phyloP scores from a whole-genome alignment of 30 jellyfish, hydroid and myxozoan genomes.

The Aurelia coerulea region DNA sequence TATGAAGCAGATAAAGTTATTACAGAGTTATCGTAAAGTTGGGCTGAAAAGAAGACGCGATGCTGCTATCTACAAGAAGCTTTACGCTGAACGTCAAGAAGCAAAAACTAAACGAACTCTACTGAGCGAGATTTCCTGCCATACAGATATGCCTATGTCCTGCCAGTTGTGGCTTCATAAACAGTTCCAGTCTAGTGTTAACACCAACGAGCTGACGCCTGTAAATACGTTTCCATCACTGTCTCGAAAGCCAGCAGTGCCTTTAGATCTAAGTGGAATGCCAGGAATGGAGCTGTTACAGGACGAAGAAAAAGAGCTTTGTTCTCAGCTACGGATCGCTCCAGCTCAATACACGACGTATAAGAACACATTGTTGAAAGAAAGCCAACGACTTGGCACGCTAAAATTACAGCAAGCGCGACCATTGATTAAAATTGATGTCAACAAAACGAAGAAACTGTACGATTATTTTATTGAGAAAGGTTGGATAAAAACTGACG shows the following conservation, averaged over 20 bases:
- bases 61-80: conserved; percentile 41
- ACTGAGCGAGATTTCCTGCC: conserved; percentile 42
- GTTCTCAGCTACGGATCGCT: conserved; percentile 75
- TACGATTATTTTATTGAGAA: conserved; percentile 75
- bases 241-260: conserved; percentile 75
- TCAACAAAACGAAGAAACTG: conserved; percentile 84
- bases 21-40: conserved; percentile 75
- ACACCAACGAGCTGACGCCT: conserved; percentile 5
- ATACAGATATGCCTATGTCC: conserved; percentile 48
- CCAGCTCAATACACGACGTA: conserved; percentile 74
- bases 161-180: conserved; percentile 67
- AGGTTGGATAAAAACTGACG: conserved; percentile 76
- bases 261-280: conserved; percentile 77
- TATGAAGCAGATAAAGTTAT: conserved; percentile 51
- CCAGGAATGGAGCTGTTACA: conserved; percentile 81
- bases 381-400: conserved; percentile 64
- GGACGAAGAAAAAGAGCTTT: conserved; percentile 84
- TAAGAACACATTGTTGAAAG: conserved; percentile 69
- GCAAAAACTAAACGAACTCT: conserved; percentile 44
- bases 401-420: conserved; percentile 83
- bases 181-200: conserved; percentile 51
- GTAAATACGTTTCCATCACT: conserved; percentile 26
- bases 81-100: conserved; percentile 30
- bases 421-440: conserved; percentile 86
- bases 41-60: conserved; percentile 67